Evolutionary conservation across 2,113 vertebrate genomes (phyloP).

Genomic region (Thunnus maccoyii): DNA sequence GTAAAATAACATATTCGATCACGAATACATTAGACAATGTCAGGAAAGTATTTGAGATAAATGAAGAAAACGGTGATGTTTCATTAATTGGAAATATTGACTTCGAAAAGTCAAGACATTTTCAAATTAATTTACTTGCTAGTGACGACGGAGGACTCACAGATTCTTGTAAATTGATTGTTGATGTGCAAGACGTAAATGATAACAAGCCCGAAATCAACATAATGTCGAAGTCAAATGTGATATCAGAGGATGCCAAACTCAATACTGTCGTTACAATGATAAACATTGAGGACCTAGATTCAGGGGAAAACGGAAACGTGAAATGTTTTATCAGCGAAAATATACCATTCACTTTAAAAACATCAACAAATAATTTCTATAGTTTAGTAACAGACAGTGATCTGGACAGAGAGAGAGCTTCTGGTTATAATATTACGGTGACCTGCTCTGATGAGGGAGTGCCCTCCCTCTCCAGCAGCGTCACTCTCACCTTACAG

Average conservation of each 20-base stretch:
- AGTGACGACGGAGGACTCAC: constrained; percentile 78
- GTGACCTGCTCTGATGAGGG: no score
- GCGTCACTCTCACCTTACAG: no score
- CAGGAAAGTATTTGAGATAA: constrained; percentile 62
- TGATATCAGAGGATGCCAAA: constrained; percentile 79
- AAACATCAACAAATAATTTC: constrained; percentile 75
- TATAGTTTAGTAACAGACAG: constrained; percentile 83
- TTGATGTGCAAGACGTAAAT: constrained; percentile 81
- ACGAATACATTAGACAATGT: fast-evolving
- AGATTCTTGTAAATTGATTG: constrained; percentile 74
- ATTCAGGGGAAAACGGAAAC: constrained; percentile 31
- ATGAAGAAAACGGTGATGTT: constrained; percentile 73
- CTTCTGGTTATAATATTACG: no score
- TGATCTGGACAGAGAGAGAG: constrained; percentile 18
- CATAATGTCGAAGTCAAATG: constrained; percentile 66
- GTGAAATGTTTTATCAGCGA: constrained; percentile 78
- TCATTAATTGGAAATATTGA: constrained; percentile 71
- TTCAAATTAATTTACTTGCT: constrained; percentile 75
- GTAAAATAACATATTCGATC: constrained; percentile 79
- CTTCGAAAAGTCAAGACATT: constrained; percentile 76
- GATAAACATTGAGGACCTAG: constrained; percentile 66
- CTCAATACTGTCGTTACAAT: constrained; percentile 81
- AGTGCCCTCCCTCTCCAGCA: no score
- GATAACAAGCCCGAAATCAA: constrained; percentile 76
- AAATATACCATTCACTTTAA: constrained; percentile 76